Conservation (phyloP, 2,113 vertebrate genomes). For the Hydrolagus affinis region DNA sequence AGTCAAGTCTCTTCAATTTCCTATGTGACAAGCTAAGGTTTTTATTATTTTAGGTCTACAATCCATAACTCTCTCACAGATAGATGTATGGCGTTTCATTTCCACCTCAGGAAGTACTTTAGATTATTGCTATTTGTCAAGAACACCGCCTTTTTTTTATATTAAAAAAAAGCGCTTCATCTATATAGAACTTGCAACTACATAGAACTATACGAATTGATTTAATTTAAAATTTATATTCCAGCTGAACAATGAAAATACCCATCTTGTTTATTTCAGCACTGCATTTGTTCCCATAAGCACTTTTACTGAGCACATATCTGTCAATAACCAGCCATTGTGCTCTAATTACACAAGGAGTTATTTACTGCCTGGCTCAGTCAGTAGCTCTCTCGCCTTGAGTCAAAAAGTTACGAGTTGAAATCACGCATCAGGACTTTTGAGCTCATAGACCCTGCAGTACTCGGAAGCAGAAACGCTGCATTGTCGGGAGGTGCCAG, state of each 20-base stretch:
- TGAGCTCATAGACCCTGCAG: too few species aligned
- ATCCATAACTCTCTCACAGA: slow-evolving; percentile 29
- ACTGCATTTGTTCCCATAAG: background rate
- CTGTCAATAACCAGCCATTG: background rate
- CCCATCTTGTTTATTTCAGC: background rate
- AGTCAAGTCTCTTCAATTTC: slow-evolving; percentile 30
- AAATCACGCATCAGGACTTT: too few species aligned
- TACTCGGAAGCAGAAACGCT: too few species aligned
- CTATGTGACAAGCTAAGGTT: background rate
- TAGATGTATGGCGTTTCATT: slow-evolving; percentile 16
- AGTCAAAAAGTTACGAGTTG: too few species aligned
- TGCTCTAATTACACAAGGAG: too few species aligned
- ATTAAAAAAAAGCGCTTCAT: background rate
- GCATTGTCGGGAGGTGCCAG: too few species aligned
- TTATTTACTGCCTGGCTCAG: too few species aligned
- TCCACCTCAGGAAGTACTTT: slow-evolving; percentile 34
- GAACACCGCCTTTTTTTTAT: background rate
- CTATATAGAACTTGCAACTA: background rate
- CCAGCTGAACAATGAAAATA: background rate
- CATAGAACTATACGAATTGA: background rate
- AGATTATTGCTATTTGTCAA: slow-evolving; percentile 29
- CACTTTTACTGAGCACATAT: background rate
- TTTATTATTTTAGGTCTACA: slow-evolving; percentile 26
- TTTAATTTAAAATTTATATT: background rate
- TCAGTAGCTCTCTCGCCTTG: too few species aligned